Conservation (phyloP, 1,140 invertebrate species). For the Drosophila carrolli region DNA sequence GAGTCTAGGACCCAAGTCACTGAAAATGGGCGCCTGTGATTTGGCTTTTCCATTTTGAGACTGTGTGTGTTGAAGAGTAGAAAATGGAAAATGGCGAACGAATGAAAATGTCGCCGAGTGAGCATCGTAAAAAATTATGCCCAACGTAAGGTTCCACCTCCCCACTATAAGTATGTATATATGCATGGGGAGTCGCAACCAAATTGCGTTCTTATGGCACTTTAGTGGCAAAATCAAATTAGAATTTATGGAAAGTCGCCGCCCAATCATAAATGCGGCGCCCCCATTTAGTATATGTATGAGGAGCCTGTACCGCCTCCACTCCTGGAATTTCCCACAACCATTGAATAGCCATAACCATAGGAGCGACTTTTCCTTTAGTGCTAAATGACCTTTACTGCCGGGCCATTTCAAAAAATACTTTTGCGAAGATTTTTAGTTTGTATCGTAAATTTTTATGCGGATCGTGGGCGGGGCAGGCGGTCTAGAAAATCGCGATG, state of each 20-base stretch:
- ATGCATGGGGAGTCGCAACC: slow-evolving; percentile 7
- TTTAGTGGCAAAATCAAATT: slow-evolving; percentile 84
- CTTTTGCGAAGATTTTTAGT: slow-evolving; percentile 64
- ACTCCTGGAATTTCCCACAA: not conserved
- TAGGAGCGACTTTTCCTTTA: slow-evolving; percentile 27
- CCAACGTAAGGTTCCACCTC: slow-evolving; percentile 58
- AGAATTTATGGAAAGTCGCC: slow-evolving; percentile 82
- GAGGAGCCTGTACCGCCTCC: not conserved
- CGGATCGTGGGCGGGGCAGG: not conserved
- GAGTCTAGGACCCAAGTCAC: slow-evolving; percentile 32
- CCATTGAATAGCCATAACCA: slow-evolving; percentile 67
- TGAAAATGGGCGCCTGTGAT: slow-evolving; percentile 79
- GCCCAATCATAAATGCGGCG: slow-evolving; percentile 73
- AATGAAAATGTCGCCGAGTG: slow-evolving; percentile 74
- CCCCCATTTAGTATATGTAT: slow-evolving; percentile 15
- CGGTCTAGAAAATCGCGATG: slow-evolving; percentile 1
- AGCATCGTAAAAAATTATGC: slow-evolving; percentile 82
- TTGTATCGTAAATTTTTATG: slow-evolving; percentile 61
- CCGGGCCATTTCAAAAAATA: slow-evolving; percentile 23
- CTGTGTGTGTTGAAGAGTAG: slow-evolving; percentile 48
- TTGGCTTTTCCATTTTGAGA: slow-evolving; percentile 60
- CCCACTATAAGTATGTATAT: slow-evolving; percentile 3
- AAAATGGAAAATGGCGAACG: slow-evolving; percentile 75
- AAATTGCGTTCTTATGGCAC: slow-evolving; percentile 82
- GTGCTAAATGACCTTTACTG: slow-evolving; percentile 23